Conservation (phyloP, 2,888 invertebrate species). For the Drosophila dives region DNA sequence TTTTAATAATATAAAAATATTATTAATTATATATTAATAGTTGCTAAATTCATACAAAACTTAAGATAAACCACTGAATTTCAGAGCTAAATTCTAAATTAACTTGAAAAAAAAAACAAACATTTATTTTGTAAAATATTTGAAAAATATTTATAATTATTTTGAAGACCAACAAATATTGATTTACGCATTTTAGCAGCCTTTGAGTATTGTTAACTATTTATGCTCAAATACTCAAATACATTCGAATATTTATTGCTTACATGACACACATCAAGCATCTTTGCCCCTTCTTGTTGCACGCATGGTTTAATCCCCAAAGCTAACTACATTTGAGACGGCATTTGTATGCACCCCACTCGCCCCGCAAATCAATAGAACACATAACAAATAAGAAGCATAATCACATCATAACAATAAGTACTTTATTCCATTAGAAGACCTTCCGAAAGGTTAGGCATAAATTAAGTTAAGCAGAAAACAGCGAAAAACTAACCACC, state of each 20-base stretch:
- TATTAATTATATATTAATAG: neutral
- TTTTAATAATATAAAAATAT: neutral
- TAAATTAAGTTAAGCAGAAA: slow-evolving; percentile 69
- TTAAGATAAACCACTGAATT: neutral
- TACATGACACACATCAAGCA: neutral
- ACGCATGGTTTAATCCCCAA: slow-evolving; percentile 16
- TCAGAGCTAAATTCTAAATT: too few relatives aligned
- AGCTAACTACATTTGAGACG: slow-evolving; percentile 17
- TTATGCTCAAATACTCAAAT: neutral
- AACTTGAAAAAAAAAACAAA: neutral
- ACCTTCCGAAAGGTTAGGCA: slow-evolving; percentile 62
- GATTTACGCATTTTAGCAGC: neutral
- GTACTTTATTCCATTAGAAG: slow-evolving; percentile 59
- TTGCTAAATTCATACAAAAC: neutral
- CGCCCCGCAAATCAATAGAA: neutral
- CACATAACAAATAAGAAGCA: slow-evolving; percentile 17
- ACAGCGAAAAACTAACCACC: slow-evolving; percentile 55
- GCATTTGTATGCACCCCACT: neutral
- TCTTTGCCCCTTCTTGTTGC: neutral
- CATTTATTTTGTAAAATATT: neutral
- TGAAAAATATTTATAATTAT: neutral
- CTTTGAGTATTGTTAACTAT: neutral
- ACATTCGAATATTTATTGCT: neutral
- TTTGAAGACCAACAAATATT: neutral
- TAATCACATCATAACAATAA: slow-evolving; percentile 70